Percentiles rank a stretch among this genome's conserved stretches.
phyloP scores from a whole-genome alignment of 1,140 invertebrate genomes.

The Sitodiplosis mosellana region DNA sequence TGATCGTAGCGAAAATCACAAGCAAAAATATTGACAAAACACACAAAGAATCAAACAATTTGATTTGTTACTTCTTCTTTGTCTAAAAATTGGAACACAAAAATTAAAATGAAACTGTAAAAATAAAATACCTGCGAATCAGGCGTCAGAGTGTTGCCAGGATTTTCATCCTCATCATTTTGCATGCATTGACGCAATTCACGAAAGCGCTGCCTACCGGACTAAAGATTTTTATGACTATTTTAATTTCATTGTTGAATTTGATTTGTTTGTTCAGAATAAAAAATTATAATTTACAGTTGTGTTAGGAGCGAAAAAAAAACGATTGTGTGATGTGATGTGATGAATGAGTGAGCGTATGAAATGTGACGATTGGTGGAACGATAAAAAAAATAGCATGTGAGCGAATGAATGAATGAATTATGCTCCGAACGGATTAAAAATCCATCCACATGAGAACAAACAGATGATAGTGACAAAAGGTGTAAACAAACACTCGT shows the following conservation, averaged over 20 bases:
- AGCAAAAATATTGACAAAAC: no score
- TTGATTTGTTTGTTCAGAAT: neutral
- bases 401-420: no score
- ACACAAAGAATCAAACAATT: neutral
- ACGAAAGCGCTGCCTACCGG: conserved; percentile 51
- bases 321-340: neutral
- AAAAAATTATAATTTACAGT: neutral
- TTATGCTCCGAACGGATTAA: no score
- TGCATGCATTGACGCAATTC: conserved; percentile 69
- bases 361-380: no score
- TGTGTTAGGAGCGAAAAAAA: neutral
- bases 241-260: neutral
- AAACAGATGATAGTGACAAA: no score
- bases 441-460: no score
- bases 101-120: conserved; percentile 20
- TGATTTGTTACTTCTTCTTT: neutral
- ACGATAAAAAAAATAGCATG: neutral
- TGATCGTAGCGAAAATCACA: neutral
- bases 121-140: conserved; percentile 60
- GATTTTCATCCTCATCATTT: conserved; percentile 54
- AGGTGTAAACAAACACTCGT: no score
- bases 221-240: conserved; percentile 17
- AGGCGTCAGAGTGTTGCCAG: conserved; percentile 45
- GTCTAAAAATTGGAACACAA: neutral
- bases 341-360: neutral